A percentile compares a stretch with the other conserved stretches of the same genome.
phyloP scores from a whole-genome alignment of 2,888 invertebrate species.

The Caradrina kadenii region DNA sequence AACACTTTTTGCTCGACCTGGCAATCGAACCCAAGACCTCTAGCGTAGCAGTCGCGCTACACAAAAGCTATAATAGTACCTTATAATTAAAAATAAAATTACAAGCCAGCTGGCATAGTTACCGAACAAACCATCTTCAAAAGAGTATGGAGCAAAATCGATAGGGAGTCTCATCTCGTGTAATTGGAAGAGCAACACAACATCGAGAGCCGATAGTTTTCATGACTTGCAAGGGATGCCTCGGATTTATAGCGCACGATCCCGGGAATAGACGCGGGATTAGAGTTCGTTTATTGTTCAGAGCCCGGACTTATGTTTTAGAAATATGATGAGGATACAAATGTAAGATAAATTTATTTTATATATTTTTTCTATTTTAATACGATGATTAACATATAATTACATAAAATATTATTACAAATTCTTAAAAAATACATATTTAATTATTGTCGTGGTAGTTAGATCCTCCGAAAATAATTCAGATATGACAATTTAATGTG shows the following conservation, averaged over 20 bases:
- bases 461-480: too few species aligned
- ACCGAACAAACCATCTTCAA: constrained; percentile 10
- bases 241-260: constrained; percentile 37
- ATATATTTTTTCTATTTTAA: too few species aligned
- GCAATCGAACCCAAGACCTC: too few species aligned
- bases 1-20: too few species aligned
- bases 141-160: constrained; percentile 22
- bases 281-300: constrained; percentile 24
- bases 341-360: not conserved
- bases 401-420: too few species aligned
- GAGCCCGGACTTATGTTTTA: not conserved
- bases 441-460: too few species aligned
- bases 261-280: constrained; percentile 14
- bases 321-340: not conserved
- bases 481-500: too few species aligned
- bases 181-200: constrained; percentile 46
- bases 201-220: constrained; percentile 31
- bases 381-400: too few species aligned
- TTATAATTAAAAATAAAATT: constrained; percentile 5
- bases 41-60: too few species aligned
- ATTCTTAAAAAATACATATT: too few species aligned
- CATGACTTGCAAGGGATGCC: constrained; percentile 49
- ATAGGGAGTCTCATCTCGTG: constrained; percentile 9
- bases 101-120: not conserved
- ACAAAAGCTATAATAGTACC: not conserved